Base-by-base conservation (phyloP, 2,113 vertebrate genomes). In the Leptocoma aspasia region DNA sequence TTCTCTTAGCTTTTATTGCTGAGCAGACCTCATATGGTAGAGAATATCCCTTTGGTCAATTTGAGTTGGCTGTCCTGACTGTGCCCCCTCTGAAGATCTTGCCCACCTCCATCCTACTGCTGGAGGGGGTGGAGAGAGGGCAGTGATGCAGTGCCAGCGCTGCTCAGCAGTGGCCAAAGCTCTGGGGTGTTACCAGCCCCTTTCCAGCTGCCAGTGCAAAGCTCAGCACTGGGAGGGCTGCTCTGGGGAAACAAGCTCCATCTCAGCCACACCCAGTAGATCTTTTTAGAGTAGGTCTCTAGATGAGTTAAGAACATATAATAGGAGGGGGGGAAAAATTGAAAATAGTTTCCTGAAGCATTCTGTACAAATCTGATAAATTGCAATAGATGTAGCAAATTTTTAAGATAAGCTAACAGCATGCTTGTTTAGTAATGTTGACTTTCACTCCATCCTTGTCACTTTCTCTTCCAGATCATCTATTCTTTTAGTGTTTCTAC, bases 71-170 rank as follows among this genome's bases (percentile, higher is more conserved):
- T 69, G 44, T 79, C 42, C n/a, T 49, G 35, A 11, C 49, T 49
- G 4, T 39, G 14, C 60, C 15, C 23, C 4, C 23, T 75, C 31
- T 23, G 15, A 49, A 41, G 56, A 24, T 35, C 21, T 80, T 88
- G 35, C 13, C 28, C 56, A 70, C 9, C n/a, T 6, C 35, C 24
- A 31, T 50, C 22, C 33, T 45, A 0, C 47, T 56, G 59, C 6
- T 64, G n/a, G 2, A 22, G 6, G 19, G 5, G 4, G 16, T 69
- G n/a, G 20, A 70, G 57, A 35, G 27, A n/a, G 49, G 59, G 56
- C 24, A 17, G 6, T 0, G 4, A 7, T 31, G 63, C 52, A 54
- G 39, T 42, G 68, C 21, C 6, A 44, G 31, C 1, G 0, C 66
- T 64, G 44, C 73, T 44, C n/a, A 49, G 61, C 52, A 54, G 56